Conservation (phyloP, 2,797 vertebrate genomes). For the Borostomias antarcticus region DNA sequence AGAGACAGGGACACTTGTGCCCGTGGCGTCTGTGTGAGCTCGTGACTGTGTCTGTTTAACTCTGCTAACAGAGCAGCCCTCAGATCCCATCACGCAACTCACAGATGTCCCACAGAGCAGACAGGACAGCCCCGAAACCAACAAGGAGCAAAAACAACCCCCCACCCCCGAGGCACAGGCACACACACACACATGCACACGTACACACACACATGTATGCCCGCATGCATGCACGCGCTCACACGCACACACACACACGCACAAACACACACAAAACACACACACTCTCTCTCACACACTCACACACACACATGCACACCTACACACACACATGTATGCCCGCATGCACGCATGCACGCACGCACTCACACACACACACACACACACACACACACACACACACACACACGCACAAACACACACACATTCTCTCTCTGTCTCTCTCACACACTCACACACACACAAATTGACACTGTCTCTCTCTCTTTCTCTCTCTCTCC, state of each 20-base stretch:
- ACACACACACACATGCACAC: conserved; percentile 16
- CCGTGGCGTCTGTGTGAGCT: conserved; percentile 73
- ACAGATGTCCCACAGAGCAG: conserved; percentile 80
- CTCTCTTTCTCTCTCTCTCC: no score
- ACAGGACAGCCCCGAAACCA: conserved; percentile 65
- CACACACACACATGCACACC: conserved; percentile 8
- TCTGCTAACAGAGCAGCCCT: conserved; percentile 72
- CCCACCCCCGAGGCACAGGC: neutral
- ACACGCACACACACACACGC: conserved; percentile 29
- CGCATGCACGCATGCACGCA: no score
- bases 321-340: no score
- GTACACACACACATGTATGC: conserved; percentile 39
- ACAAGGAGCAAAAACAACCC: conserved; percentile 62
- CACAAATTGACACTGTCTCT: no score
- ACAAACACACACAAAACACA: conserved; percentile 2
- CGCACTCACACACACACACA: neutral
- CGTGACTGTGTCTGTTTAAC: conserved; percentile 80
- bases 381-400: neutral
- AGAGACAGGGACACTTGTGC: conserved; percentile 69
- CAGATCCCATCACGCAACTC: conserved; percentile 78
- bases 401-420: no score
- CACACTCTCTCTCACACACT: neutral
- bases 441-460: no score
- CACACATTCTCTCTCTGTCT: no score
- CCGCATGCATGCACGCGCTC: conserved; percentile 19